phyloP scores from a whole-genome alignment of 1,140 invertebrate genomes.

The Drosophila albomicans region DNA sequence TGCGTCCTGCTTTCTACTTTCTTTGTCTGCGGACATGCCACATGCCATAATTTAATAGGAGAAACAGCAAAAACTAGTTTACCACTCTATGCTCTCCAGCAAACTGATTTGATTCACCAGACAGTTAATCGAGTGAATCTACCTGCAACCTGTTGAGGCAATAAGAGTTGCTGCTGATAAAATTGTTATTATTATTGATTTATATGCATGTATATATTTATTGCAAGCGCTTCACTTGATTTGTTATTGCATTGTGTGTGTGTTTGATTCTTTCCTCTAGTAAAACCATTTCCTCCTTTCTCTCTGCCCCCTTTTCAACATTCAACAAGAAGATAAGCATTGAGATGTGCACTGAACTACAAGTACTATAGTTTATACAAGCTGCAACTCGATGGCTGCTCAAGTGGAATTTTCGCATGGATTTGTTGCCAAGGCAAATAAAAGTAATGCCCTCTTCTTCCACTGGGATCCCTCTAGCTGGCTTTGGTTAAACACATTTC shows the following conservation, averaged over 20 bases:
- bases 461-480: background rate
- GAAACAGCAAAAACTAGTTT: conserved; percentile 20
- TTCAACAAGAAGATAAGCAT: conserved; percentile 1
- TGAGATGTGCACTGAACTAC: conserved; percentile 5
- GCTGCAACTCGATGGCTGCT: conserved; percentile 12
- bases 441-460: background rate
- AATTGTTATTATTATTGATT: conserved; percentile 53
- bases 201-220: conserved; percentile 9
- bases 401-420: conserved; percentile 23
- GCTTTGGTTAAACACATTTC: conserved; percentile 2
- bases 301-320: background rate
- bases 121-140: conserved; percentile 35
- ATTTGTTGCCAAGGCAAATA: conserved; percentile 28
- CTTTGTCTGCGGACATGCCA: conserved; percentile 19
- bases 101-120: conserved; percentile 43
- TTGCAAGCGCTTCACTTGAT: conserved; percentile 8
- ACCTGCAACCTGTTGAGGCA: conserved; percentile 19
- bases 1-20: conserved; percentile 13
- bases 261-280: conserved; percentile 9
- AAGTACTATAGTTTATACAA: background rate
- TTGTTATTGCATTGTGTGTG: conserved; percentile 19
- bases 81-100: conserved; percentile 11
- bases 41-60: conserved; percentile 42
- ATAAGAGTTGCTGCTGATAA: conserved; percentile 19
- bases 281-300: conserved; percentile 18